Conservation (phyloP, 2,113 vertebrate genomes). For the Tachysurus vachellii region DNA sequence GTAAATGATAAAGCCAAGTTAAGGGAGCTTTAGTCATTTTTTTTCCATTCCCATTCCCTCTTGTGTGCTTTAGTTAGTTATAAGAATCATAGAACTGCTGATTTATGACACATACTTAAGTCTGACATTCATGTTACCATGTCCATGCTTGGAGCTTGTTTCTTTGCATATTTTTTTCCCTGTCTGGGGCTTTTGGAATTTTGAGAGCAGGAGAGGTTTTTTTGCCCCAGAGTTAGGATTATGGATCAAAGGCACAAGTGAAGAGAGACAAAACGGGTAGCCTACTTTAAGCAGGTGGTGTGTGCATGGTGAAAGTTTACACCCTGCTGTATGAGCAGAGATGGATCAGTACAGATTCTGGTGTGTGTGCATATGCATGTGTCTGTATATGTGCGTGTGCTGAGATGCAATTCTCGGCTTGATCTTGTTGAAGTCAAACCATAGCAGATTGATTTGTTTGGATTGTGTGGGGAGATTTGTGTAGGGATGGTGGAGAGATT, state of each 20-base stretch:
- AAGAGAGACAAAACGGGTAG: constrained; percentile 61
- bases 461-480: constrained; percentile 10
- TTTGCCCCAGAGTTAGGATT: constrained; percentile 60
- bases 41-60: constrained; percentile 14
- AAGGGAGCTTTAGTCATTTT: constrained; percentile 1
- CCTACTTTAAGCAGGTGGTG: constrained; percentile 69
- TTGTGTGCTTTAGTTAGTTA: constrained; percentile 56
- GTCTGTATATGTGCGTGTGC: constrained; percentile 24
- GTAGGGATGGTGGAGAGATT: constrained; percentile 4
- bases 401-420: constrained; percentile 68
- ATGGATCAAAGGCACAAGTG: constrained; percentile 68
- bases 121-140: constrained; percentile 48
- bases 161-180: constrained; percentile 49
- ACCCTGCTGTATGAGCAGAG: constrained; percentile 63
- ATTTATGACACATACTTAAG: constrained; percentile 61
- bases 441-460: constrained; percentile 68
- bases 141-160: constrained; percentile 60
- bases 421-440: constrained; percentile 76
- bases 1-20: constrained; percentile 15
- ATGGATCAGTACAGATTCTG: constrained; percentile 39
- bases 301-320: constrained; percentile 56
- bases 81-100: constrained; percentile 63
- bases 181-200: constrained; percentile 35
- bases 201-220: constrained; percentile 41
- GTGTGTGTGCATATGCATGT: constrained; percentile 16